Evolutionary conservation across 2,797 vertebrate species (phyloP).

Genomic region (Lagodon rhomboides): DNA sequence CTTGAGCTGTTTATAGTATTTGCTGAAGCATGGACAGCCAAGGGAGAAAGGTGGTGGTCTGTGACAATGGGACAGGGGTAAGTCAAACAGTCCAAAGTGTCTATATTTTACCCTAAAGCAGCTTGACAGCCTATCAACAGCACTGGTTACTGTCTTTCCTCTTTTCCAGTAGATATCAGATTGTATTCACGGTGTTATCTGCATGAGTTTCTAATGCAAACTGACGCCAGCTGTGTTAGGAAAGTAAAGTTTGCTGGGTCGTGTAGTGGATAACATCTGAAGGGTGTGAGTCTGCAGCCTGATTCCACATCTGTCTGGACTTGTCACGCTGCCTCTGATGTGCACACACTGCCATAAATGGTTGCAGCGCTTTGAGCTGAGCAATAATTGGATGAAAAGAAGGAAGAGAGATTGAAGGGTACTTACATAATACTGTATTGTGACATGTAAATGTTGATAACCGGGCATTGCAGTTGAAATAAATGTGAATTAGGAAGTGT

Average conservation of each 20-base stretch:
- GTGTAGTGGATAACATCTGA: conserved; percentile 8
- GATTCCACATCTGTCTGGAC: conserved; percentile 78
- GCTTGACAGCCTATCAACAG: background rate
- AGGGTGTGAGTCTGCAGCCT: conserved; percentile 53
- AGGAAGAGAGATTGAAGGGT: conserved; percentile 65
- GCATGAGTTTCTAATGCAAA: background rate
- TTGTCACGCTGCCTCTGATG: conserved; percentile 65
- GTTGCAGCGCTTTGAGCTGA: conserved; percentile 63
- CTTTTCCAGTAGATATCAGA: background rate
- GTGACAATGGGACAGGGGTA: conserved; percentile 89
- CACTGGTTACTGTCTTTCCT: background rate
- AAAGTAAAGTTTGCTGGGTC: background rate
- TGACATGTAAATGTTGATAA: background rate
- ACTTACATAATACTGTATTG: background rate
- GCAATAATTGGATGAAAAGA: conserved; percentile 69
- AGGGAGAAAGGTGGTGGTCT: conserved; percentile 87
- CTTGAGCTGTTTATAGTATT: conserved; percentile 1
- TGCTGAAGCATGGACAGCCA: conserved; percentile 81
- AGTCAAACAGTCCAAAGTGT: conserved; percentile 47
- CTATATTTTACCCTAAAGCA: background rate
- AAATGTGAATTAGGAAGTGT: background rate
- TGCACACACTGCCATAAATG: conserved; percentile 80
- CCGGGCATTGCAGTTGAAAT: too few species aligned
- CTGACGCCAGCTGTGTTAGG: background rate
- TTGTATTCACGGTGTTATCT: background rate